Evolutionary conservation across 2,797 vertebrate genomes (phyloP), one percentile per base, ranked within the genome.

Genomic region (Rhinogobio ventralis): DNA sequence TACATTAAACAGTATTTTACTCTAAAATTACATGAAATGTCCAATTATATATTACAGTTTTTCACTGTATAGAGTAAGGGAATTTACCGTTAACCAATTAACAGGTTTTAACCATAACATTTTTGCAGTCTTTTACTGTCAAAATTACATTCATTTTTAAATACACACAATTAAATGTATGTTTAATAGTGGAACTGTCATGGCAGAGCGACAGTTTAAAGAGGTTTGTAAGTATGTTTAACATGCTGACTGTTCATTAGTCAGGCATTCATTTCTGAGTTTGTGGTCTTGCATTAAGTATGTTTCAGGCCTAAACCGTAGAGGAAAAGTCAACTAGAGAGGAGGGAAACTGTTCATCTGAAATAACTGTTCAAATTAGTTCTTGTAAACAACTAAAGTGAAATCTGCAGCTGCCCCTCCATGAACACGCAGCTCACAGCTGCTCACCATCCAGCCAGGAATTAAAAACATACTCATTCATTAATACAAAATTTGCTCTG

Each of bases 301-400:
- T 60, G 23, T 60, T 60, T n/a, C 51, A 36, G 51, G 7, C 53
- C 23, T 42, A 76, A 55, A 76, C 33, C 2, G 0, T 7, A 60
- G 74, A 76, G 33, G 96, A 96, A 23, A 74, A 53, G 49, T 74
- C 49, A 33, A 53, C 72, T 74, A 53, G 28, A 74, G 72, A 74
- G 72, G 28, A 74, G 72, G 96, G 95, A 95, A 96, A 96, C 95
- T 93, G 96, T 95, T 95, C 96, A 96, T 36, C 74, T 76, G 96
- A 96, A 97, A 96, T 98, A 98, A 99, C 97, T 97, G 96, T 97
- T 98, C 95, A 97, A 97, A 97, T 97, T 97, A 97, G 98, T 98
- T 98, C 97, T 96, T 92, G 95, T 97, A 97, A 98, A 97, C 94
- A 95, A 97, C 96, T 97, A 97, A 98, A 97, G 97, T 97, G 97